phyloP scores from a whole-genome alignment of 2,888 invertebrate genomes.

The Amblyteles armatorius region DNA sequence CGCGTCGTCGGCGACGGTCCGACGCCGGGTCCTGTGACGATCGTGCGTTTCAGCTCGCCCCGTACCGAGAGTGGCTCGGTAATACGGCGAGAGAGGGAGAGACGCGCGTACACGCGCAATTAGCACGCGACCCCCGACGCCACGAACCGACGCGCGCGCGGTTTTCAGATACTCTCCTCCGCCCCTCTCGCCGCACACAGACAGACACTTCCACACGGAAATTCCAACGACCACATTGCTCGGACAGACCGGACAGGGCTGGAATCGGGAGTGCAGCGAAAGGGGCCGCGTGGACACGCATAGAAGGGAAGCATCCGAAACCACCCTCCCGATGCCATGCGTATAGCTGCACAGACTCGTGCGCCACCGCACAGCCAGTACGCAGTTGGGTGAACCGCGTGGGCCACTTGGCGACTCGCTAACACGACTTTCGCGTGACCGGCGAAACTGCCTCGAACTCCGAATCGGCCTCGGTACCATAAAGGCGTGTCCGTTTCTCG shows the following conservation, averaged over 20 bases:
- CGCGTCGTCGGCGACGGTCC: constrained; percentile 55
- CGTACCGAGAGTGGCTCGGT: constrained; percentile 26
- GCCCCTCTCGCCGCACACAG: constrained; percentile 17
- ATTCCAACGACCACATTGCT: not conserved
- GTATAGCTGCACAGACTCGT: constrained; percentile 1
- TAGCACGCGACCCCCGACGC: constrained; percentile 71
- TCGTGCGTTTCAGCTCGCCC: constrained; percentile 54
- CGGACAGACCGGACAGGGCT: constrained; percentile 5
- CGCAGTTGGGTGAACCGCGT: constrained; percentile 48
- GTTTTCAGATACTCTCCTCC: constrained; percentile 65
- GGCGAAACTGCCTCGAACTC: constrained; percentile 45
- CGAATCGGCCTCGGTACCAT: constrained; percentile 54
- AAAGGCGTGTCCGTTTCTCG: constrained; percentile 56
- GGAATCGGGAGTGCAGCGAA: not conserved
- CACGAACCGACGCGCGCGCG: constrained; percentile 64
- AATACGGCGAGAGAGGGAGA: constrained; percentile 37
- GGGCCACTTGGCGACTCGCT: constrained; percentile 80
- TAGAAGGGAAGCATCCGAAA: not conserved
- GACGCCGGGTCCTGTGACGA: constrained; percentile 56
- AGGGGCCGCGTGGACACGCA: constrained; percentile 27
- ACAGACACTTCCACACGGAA: constrained; percentile 9
- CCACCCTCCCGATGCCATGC: not conserved
- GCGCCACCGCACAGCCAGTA: constrained; percentile 1
- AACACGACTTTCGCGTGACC: constrained; percentile 83
- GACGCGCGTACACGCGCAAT: constrained; percentile 71